phyloP scores from a whole-genome alignment of 2,797 vertebrate genomes.

The Pyrocephalus nanus region DNA sequence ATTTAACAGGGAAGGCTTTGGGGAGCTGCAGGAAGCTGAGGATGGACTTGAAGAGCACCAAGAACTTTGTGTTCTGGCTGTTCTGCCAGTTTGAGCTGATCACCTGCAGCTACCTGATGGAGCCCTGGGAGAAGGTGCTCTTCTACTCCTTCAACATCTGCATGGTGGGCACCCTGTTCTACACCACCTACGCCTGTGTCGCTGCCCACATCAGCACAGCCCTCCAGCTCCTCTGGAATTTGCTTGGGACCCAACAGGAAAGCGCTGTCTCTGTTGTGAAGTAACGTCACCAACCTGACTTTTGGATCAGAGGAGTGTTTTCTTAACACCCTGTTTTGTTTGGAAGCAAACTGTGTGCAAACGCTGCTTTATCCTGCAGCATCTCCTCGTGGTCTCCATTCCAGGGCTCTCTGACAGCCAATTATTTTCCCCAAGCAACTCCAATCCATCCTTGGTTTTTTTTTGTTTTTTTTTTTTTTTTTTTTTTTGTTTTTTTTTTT shows the following conservation, averaged over 20 bases:
- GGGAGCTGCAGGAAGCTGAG: not conserved
- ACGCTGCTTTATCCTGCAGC: not conserved
- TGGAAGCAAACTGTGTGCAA: not conserved
- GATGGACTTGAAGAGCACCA: constrained; percentile 81
- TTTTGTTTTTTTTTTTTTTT: too few species aligned
- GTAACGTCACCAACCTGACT: not conserved
- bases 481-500: too few species aligned
- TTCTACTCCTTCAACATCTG: constrained; percentile 82
- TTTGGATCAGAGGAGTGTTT: not conserved
- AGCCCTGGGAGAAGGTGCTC: constrained; percentile 89
- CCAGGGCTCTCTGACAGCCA: not conserved
- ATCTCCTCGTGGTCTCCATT: not conserved
- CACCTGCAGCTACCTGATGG: constrained; percentile 88
- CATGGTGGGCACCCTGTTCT: constrained; percentile 79
- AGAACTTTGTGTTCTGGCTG: constrained; percentile 84
- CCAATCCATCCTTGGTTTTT: not conserved
- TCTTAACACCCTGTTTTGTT: rapidly evolving
- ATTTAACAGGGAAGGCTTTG: not conserved
- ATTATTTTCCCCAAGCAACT: not conserved
- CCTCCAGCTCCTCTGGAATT: constrained; percentile 80
- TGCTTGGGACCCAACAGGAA: constrained; percentile 76
- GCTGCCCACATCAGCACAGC: constrained; percentile 79
- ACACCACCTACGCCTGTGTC: constrained; percentile 85
- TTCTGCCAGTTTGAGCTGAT: constrained; percentile 91
- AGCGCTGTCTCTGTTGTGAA: constrained; percentile 78